Evolutionary conservation across 1,140 invertebrate genomes (phyloP).

Genomic region (Eumaeus atala): DNA sequence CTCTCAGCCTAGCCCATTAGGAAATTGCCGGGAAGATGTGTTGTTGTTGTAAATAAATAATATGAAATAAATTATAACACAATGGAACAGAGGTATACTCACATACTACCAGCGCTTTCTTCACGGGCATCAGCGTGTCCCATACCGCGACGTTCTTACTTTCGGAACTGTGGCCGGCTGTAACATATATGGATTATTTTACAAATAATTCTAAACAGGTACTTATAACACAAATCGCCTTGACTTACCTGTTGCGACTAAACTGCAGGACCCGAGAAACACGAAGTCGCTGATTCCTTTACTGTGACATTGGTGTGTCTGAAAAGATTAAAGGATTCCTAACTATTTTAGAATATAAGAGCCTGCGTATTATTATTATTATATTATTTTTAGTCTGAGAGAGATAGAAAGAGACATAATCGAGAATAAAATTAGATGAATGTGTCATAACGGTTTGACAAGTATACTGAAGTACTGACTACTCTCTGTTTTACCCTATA

Average conservation of each 20-base stretch:
- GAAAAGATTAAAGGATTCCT: slow-evolving; percentile 42
- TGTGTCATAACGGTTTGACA: too few relatives aligned
- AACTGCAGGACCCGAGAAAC: slow-evolving; percentile 97
- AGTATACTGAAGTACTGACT: too few relatives aligned
- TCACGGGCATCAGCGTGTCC: slow-evolving; percentile 97
- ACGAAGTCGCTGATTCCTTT: slow-evolving; percentile 98
- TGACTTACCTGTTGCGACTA: slow-evolving; percentile 88
- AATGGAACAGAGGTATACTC: slow-evolving; percentile 41
- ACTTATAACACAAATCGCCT: too few relatives aligned
- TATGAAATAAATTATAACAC: too few relatives aligned
- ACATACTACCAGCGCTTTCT: slow-evolving; percentile 93
- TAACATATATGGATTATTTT: slow-evolving; percentile 27
- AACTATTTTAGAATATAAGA: not conserved
- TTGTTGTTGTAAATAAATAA: too few relatives aligned
- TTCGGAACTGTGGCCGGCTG: slow-evolving; percentile 95
- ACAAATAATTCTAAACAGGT: too few relatives aligned
- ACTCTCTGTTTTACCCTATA: too few relatives aligned
- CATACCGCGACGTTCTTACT: slow-evolving; percentile 98
- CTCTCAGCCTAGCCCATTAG: too few relatives aligned
- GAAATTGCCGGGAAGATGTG: too few relatives aligned
- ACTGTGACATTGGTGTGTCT: slow-evolving; percentile 97
- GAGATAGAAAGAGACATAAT: not conserved
- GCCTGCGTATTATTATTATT: too few relatives aligned
- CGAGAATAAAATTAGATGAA: too few relatives aligned
- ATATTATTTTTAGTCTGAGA: too few relatives aligned